Percentiles rank a stretch among this genome's conserved stretches.
Evolutionary conservation across 2,888 invertebrate genomes (phyloP).

Genomic region (Portevinia maculata): DNA sequence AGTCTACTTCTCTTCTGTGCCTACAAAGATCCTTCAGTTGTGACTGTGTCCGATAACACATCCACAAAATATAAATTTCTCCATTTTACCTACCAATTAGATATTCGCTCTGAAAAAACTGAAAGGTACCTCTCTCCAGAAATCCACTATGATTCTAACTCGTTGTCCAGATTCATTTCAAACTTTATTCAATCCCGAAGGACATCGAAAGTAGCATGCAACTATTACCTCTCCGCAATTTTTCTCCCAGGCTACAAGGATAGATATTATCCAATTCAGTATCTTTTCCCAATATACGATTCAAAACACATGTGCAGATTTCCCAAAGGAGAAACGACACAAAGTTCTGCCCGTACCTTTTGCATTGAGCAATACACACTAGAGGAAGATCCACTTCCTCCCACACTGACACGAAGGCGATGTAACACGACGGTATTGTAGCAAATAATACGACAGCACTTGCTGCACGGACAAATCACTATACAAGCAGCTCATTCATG

Average conservation of each 20-base stretch:
- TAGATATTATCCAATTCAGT: no score
- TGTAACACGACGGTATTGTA: constrained; percentile 9
- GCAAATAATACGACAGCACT: neutral
- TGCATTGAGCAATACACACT: no score
- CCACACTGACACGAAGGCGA: neutral
- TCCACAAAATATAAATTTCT: no score
- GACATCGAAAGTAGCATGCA: neutral
- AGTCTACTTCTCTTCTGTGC: no score
- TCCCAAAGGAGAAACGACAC: neutral
- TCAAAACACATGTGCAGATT: neutral
- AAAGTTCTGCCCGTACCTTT: neutral
- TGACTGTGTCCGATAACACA: no score
- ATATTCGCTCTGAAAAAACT: neutral
- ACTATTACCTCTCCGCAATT: neutral
- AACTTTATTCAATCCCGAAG: neutral
- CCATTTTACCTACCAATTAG: constrained; percentile 4
- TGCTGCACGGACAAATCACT: constrained; percentile 1
- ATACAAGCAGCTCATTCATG: neutral
- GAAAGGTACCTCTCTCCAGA: neutral
- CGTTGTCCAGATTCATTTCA: neutral
- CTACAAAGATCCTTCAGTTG: no score
- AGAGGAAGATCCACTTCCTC: neutral
- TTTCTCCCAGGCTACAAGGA: neutral
- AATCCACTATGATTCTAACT: neutral
- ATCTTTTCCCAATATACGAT: no score